These are phyloP conservation scores for Pheosia tremula DNA, from an alignment of 2,888 invertebrate species.

Conservation along the genomic window DNA sequence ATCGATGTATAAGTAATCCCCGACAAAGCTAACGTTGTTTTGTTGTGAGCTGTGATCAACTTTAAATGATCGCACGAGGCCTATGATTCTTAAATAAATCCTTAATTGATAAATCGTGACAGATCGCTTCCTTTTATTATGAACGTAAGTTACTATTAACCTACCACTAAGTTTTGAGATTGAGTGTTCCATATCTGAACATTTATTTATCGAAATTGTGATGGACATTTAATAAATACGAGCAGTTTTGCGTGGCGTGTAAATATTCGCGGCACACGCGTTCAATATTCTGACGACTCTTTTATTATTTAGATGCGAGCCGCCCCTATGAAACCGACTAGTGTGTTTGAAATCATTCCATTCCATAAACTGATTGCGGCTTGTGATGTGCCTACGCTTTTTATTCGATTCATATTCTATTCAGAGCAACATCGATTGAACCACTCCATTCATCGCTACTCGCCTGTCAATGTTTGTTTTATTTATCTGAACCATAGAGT, in stretches of 20 bases:
- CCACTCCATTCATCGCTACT: background rate
- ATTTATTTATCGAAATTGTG: too few relatives aligned
- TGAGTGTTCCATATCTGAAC: too few relatives aligned
- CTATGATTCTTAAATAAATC: too few relatives aligned
- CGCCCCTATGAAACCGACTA: background rate
- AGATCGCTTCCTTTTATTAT: too few relatives aligned
- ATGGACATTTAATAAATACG: background rate
- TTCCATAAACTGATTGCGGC: constrained; percentile 7
- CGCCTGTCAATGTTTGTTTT: background rate
- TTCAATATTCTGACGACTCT: constrained; percentile 4
- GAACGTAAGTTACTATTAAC: too few relatives aligned
- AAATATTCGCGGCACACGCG: background rate
- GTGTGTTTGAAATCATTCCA: constrained; percentile 1
- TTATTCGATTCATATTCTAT: constrained; percentile 1
- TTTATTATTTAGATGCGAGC: constrained; percentile 4
- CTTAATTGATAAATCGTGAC: too few relatives aligned
- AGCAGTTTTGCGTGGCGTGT: constrained; percentile 1
- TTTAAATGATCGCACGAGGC: too few relatives aligned
- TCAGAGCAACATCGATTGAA: background rate
- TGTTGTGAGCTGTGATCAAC: too few relatives aligned
- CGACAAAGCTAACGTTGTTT: too few relatives aligned
- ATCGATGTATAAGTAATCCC: too few relatives aligned
- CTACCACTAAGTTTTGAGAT: too few relatives aligned
- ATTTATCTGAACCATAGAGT: background rate
- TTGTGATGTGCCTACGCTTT: background rate